Base-by-base conservation (phyloP, 2,888 invertebrate species). In the Rhamnusium bicolor region DNA sequence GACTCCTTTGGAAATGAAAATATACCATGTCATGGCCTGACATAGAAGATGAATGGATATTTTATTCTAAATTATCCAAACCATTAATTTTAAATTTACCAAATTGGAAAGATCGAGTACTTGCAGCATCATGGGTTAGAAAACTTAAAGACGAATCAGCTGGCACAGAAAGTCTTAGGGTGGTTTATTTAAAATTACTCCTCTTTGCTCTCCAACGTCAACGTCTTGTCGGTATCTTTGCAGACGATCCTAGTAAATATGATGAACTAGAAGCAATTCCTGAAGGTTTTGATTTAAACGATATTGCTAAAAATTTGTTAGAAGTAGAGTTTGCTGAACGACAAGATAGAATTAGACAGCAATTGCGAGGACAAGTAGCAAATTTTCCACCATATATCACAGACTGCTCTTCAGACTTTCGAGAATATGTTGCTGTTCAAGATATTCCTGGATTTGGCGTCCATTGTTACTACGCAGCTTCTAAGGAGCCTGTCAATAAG, bases 401-500 rank as follows among this genome's bases (percentile, higher is more conserved):
- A 0, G 88, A 88, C 61, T 84, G 84, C 79, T 88, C 89, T 0
- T 83, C 88, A 2, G 88, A 90, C 81, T 81, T 88, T 10, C 81
- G 86, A 53, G 88, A 89, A 78, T 90, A 89, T 81, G 88, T 87
- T 0, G 88, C 89, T 0, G 86, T 88, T 19, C 90, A 90, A 77
- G 87, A 89, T 76, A 89, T 90, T 69, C 89, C 89, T 40, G 84
- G 87, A 69, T 90, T 89, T 81, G 90, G 90, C 1, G 85, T 89
- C 12, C 90, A 90, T 69, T 89, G 87, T n/a, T 90, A 88, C 76
- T 90, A 89, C 77, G 90, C 90, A 0, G 82, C 88, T 56, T 90
- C 90, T 6, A 86, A 82, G 16, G 87, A 89, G 71, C 89, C 89
- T 0, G 72, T 90, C 8, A 79, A 86, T n/a, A 82, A 82, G 40